Evolutionary conservation across 2,888 invertebrate genomes (phyloP).

Genomic region (Urechis unicinctus): DNA sequence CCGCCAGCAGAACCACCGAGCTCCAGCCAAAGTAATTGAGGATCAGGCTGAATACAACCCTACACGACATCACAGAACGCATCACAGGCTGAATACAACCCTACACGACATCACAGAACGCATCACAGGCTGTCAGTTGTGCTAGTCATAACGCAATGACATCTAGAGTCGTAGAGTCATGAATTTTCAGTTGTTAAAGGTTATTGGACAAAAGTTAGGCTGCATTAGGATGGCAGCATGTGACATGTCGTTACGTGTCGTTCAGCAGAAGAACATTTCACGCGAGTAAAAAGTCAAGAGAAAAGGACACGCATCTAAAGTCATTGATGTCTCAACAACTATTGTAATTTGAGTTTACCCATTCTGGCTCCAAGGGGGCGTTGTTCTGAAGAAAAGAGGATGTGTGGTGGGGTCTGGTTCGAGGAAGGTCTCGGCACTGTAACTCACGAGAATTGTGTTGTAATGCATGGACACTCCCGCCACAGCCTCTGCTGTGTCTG

Average conservation of each 20-base stretch:
- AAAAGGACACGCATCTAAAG: too few species aligned
- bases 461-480: constrained; percentile 71
- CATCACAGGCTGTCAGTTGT: too few species aligned
- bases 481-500: constrained; percentile 73
- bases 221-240: too few species aligned
- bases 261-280: too few species aligned
- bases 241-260: too few species aligned
- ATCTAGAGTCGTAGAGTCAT: too few species aligned
- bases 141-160: too few species aligned
- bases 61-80: constrained; percentile 36
- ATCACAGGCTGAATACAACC: constrained; percentile 58
- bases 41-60: constrained; percentile 56
- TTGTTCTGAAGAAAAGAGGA: constrained; percentile 74
- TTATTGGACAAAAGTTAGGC: too few species aligned
- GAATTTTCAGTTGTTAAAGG: too few species aligned
- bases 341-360: constrained; percentile 52
- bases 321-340: neutral
- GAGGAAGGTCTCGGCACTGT: constrained; percentile 70
- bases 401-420: constrained; percentile 65
- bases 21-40: constrained; percentile 60
- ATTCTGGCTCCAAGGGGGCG: constrained; percentile 70
- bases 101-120: constrained; percentile 45
- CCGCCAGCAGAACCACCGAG: constrained; percentile 69
- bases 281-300: too few species aligned
- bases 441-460: constrained; percentile 67